Conservation (phyloP, 2,888 invertebrate species). For the Melieria picta region DNA sequence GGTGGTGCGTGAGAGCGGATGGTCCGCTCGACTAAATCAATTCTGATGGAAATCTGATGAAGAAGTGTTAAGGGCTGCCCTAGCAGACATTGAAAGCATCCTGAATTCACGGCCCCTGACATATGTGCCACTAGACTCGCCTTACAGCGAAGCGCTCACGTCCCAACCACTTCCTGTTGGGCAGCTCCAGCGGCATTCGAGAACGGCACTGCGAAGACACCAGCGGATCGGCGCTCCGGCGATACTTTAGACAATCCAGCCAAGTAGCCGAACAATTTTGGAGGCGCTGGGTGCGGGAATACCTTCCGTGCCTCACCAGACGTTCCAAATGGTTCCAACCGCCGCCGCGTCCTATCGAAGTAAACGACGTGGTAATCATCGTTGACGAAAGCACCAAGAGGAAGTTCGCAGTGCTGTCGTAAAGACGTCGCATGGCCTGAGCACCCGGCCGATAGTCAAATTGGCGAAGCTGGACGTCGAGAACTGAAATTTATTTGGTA, state of each 20-base stretch:
- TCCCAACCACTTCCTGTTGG: too few species aligned
- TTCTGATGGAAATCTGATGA: too few species aligned
- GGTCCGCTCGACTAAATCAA: too few species aligned
- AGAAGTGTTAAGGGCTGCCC: too few species aligned
- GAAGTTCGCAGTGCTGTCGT: constrained; percentile 38
- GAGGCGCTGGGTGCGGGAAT: constrained; percentile 38
- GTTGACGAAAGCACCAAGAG: constrained; percentile 37
- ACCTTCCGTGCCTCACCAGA: constrained; percentile 32
- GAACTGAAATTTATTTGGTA: not conserved
- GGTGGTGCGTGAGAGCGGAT: too few species aligned
- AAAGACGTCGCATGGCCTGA: constrained; percentile 29
- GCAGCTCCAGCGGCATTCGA: constrained; percentile 10
- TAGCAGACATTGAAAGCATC: too few species aligned
- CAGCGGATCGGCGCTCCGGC: constrained; percentile 1
- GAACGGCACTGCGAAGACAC: not conserved
- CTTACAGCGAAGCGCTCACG: too few species aligned
- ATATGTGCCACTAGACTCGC: too few species aligned
- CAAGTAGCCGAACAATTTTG: constrained; percentile 36
- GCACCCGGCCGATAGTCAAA: constrained; percentile 34
- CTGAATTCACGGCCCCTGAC: too few species aligned
- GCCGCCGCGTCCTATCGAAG: constrained; percentile 11
- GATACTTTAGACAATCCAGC: constrained; percentile 9
- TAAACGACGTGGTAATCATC: constrained; percentile 35
- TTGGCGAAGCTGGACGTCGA: constrained; percentile 33
- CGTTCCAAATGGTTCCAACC: constrained; percentile 31